Conservation (phyloP, 2,797 vertebrate species). For the Neopelma chrysocephalum region DNA sequence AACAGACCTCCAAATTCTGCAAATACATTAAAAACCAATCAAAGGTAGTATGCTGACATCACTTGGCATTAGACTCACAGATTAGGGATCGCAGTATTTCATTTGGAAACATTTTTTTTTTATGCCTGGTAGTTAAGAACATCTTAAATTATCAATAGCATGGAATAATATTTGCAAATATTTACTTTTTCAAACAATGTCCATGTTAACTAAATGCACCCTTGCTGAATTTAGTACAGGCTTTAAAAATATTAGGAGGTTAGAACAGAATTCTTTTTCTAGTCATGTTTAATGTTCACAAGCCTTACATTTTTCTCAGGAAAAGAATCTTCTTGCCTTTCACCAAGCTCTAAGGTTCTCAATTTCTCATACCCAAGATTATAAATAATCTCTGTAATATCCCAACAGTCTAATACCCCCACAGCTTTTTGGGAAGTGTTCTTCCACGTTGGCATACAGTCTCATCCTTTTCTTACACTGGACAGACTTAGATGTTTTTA, state of each 20-base stretch:
- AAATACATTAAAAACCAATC: not conserved
- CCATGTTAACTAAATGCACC: not conserved
- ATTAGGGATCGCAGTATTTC: not conserved
- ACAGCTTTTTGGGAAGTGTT: not conserved
- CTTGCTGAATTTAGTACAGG: not conserved
- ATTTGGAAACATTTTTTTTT: not conserved
- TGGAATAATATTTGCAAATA: not conserved
- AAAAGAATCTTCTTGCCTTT: not conserved
- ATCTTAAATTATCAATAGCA: not conserved
- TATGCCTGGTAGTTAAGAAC: not conserved
- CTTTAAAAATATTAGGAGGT: constrained; percentile 21
- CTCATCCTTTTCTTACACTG: not conserved
- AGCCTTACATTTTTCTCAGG: constrained; percentile 23
- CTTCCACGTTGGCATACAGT: not conserved
- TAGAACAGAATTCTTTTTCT: constrained; percentile 19
- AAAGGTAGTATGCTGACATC: not conserved
- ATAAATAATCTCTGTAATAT: constrained; percentile 11
- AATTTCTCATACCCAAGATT: constrained; percentile 17
- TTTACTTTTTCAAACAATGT: not conserved
- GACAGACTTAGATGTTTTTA: not conserved
- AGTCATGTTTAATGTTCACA: not conserved
- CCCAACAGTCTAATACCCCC: not conserved
- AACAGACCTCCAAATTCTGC: not conserved
- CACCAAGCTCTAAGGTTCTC: not conserved
- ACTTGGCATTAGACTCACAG: not conserved